Conservation (phyloP, 2,113 vertebrate genomes). For the Phycodurus eques region DNA sequence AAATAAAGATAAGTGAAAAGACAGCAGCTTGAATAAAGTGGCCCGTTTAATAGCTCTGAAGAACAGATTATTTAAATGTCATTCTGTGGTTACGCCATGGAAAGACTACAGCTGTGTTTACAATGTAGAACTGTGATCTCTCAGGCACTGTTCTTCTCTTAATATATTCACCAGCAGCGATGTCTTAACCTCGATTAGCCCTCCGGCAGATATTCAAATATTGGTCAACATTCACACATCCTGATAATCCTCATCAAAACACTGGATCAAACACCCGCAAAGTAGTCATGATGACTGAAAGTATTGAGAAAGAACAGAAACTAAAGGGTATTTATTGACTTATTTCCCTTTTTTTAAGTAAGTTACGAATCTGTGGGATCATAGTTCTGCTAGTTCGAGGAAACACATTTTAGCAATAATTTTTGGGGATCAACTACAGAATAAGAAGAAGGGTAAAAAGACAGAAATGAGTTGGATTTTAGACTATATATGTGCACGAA, state of each 20-base stretch:
- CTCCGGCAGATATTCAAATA: conserved; percentile 25
- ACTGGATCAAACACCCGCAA: conserved; percentile 1
- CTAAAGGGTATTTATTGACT: background rate
- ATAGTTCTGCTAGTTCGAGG: background rate
- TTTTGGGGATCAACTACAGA: no score
- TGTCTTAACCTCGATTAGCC: conserved; percentile 56
- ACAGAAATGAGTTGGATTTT: no score
- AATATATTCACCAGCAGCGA: conserved; percentile 42
- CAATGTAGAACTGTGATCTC: conserved; percentile 53
- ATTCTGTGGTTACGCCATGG: conserved; percentile 56
- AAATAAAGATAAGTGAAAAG: conserved; percentile 51
- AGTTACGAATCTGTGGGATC: background rate
- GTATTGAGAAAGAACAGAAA: background rate
- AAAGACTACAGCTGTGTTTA: conserved; percentile 51
- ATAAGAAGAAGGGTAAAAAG: no score
- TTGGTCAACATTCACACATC: conserved; percentile 41
- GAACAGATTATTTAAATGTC: conserved; percentile 52
- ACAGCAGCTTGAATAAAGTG: conserved; percentile 36
- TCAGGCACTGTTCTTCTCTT: conserved; percentile 47
- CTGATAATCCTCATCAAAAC: conserved; percentile 28
- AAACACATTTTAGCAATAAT: background rate
- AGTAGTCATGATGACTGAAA: background rate
- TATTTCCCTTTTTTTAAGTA: background rate
- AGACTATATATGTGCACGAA: no score
- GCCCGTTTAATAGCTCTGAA: conserved; percentile 48